Evolutionary conservation across 2,113 vertebrate genomes (phyloP).

Genomic region (Lycaon pictus): DNA sequence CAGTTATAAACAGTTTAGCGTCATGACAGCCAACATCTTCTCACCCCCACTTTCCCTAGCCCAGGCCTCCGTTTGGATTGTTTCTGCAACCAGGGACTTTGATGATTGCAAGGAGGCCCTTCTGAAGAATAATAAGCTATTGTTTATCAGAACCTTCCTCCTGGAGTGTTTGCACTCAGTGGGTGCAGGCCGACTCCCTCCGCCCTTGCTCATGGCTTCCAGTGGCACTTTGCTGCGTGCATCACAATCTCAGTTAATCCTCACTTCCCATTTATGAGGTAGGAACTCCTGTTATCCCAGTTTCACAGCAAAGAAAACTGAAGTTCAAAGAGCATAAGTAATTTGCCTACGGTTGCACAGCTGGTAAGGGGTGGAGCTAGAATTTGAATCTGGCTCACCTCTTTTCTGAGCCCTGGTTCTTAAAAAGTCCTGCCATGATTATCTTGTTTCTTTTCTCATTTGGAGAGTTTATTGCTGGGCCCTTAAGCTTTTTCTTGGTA

Average conservation of each 20-base stretch:
- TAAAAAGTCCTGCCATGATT: not conserved
- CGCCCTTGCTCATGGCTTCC: not conserved
- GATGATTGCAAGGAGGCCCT: conserved; percentile 2
- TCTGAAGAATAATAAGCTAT: not conserved
- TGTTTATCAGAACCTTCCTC: not conserved
- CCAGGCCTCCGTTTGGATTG: conserved; percentile 49
- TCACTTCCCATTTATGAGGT: not conserved
- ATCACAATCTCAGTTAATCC: not conserved
- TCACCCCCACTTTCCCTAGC: not conserved
- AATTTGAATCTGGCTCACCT: not conserved
- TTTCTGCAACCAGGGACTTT: conserved; percentile 58
- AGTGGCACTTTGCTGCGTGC: not conserved
- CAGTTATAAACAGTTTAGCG: conserved; percentile 72
- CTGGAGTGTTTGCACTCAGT: not conserved
- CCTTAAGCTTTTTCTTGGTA: not conserved
- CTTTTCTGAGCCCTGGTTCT: conserved; percentile 19
- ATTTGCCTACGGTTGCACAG: not conserved
- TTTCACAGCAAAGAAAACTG: not conserved
- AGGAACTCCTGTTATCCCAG: not conserved
- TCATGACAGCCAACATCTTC: conserved; percentile 64
- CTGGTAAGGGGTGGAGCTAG: not conserved
- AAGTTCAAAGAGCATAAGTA: not conserved
- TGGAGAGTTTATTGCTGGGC: not conserved
- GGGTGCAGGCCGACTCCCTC: not conserved
- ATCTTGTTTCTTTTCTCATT: conserved; percentile 12